Conservation (phyloP, 2,797 vertebrate genomes). For the Enteromius mattozi region DNA sequence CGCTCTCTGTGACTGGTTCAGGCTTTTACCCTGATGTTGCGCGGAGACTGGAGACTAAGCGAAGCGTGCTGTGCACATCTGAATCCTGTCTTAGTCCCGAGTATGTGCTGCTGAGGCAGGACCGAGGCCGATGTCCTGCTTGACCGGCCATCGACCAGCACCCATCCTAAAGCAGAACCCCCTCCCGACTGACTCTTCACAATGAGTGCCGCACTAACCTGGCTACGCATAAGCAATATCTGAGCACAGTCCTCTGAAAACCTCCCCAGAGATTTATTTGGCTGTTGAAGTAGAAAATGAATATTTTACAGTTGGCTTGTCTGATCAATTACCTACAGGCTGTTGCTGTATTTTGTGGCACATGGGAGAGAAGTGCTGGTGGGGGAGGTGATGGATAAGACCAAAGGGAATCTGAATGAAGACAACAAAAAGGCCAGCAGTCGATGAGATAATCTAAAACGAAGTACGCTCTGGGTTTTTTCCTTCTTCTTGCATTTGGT, state of each 20-base stretch:
- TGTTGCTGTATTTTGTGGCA: conserved; percentile 96
- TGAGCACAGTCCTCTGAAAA: conserved; percentile 82
- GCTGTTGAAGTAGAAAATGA: conserved; percentile 99
- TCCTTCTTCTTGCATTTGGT: conserved; percentile 42
- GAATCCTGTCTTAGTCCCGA: conserved; percentile 47
- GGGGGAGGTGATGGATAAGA: conserved; percentile 80
- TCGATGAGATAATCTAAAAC: conserved; percentile 79
- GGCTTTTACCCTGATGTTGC: background rate
- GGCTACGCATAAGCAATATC: conserved; percentile 98
- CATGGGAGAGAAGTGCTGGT: conserved; percentile 87
- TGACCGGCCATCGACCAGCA: conserved; percentile 72
- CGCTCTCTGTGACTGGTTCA: background rate
- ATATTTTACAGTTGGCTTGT: conserved; percentile 99
- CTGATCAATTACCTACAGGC: conserved; percentile 99
- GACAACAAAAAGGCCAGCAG: conserved; percentile 71
- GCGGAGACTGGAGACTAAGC: background rate
- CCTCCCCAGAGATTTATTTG: conserved; percentile 98
- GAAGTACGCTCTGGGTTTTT: conserved; percentile 65
- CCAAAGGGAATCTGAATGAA: conserved; percentile 82
- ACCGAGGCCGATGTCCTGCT: conserved; percentile 60
- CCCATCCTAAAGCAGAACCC: conserved; percentile 54
- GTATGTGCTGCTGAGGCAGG: conserved; percentile 69
- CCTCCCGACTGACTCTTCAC: conserved; percentile 71
- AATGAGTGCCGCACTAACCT: conserved; percentile 84
- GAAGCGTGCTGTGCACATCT: conserved; percentile 19